These are phyloP conservation scores for Alviniconcha marisindica DNA, from an alignment of 1,140 invertebrate genomes.

Conservation along the genomic window DNA sequence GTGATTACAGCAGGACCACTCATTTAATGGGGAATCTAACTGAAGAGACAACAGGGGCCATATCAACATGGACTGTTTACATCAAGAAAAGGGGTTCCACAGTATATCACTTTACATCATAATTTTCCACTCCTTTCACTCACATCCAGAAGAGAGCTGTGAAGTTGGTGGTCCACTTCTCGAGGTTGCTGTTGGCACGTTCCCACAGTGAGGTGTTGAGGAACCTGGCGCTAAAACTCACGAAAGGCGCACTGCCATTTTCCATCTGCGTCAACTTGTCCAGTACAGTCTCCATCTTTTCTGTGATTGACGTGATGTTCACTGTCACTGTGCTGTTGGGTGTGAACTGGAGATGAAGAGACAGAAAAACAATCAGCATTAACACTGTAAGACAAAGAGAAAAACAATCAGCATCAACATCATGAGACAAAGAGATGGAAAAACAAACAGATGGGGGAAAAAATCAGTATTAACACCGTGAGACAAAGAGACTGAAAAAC, in stretches of 20 bases:
- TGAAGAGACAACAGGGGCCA: too few species aligned
- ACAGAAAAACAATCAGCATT: not conserved
- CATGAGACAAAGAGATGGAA: too few species aligned
- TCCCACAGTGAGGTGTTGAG: slow-evolving; percentile 39
- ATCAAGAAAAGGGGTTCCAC: too few species aligned
- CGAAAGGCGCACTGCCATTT: not conserved
- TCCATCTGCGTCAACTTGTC: slow-evolving; percentile 11
- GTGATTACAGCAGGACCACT: too few species aligned
- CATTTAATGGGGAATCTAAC: too few species aligned
- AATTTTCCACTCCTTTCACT: slow-evolving; percentile 4
- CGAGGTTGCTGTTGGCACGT: slow-evolving; percentile 17
- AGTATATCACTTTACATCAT: too few species aligned
- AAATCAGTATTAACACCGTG: too few species aligned
- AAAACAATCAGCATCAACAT: too few species aligned
- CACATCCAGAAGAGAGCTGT: slow-evolving; percentile 25
- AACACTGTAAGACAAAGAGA: too few species aligned
- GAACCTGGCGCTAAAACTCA: slow-evolving; percentile 12
- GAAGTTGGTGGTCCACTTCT: slow-evolving; percentile 28
- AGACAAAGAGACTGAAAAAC: too few species aligned
- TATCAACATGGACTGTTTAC: too few species aligned
- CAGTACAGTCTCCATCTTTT: slow-evolving; percentile 34
- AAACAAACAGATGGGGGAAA: too few species aligned
- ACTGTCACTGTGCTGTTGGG: slow-evolving; percentile 17
- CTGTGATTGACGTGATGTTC: slow-evolving; percentile 29
- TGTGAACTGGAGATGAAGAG: slow-evolving; percentile 3